These are phyloP conservation scores for Platygyra sinensis DNA, from an alignment of 64 coral and sea anemone genomes.

Conservation along the genomic window DNA sequence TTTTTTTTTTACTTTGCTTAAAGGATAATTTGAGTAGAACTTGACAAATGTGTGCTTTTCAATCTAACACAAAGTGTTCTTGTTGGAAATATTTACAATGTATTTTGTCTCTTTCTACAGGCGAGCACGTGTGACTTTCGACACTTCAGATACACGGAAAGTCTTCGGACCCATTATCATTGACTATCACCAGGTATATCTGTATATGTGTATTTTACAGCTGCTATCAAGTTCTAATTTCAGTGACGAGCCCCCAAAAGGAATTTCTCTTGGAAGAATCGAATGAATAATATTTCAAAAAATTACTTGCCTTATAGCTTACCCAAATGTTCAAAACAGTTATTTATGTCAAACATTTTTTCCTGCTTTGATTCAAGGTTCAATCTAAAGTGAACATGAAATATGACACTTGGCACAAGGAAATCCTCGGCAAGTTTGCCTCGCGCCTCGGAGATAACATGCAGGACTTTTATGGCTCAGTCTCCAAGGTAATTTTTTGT, in stretches of 20 bases:
- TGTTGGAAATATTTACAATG: not conserved
- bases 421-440: slow-evolving; percentile 98
- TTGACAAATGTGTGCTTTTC: too few relatives aligned
- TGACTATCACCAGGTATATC: slow-evolving; percentile 89
- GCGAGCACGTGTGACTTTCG: slow-evolving; percentile 95
- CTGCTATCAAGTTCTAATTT: not conserved
- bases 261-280: not conserved
- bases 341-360: too few relatives aligned
- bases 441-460: slow-evolving; percentile 93
- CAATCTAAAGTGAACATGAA: slow-evolving; percentile 99
- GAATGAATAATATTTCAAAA: too few relatives aligned
- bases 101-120: slow-evolving; percentile 27
- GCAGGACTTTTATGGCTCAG: slow-evolving; percentile 88
- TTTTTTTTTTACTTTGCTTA: too few relatives aligned
- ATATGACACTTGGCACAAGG: slow-evolving; percentile 98
- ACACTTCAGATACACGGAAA: slow-evolving; percentile 95
- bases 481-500: slow-evolving; percentile 81
- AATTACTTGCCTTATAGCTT: too few relatives aligned
- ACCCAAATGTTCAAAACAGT: too few relatives aligned
- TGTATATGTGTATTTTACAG: not conserved
- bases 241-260: too few relatives aligned
- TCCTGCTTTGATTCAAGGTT: slow-evolving; percentile 42
- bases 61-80: too few relatives aligned
- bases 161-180: slow-evolving; percentile 97
- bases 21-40: too few relatives aligned